These are phyloP conservation scores for Dysidea cf. avara DNA, from an alignment of 37 sponge, comb jelly and placozoan genomes.

Conservation along the genomic window DNA sequence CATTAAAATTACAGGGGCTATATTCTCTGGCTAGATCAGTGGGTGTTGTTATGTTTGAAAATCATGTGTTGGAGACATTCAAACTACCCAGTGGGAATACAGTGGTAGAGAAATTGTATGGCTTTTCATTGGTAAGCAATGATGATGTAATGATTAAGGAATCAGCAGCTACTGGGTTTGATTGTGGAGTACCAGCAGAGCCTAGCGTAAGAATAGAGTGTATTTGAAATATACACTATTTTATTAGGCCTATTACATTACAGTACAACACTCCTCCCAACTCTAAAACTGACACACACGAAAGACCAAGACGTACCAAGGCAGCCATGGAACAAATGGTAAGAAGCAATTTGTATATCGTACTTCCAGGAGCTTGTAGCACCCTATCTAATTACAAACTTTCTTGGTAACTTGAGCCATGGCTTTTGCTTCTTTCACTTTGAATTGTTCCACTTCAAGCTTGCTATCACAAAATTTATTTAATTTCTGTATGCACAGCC, in stretches of 20 bases:
- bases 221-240: no score
- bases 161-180: slow-evolving; percentile 47
- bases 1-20: slow-evolving; percentile 40
- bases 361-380: no score
- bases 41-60: slow-evolving; percentile 66
- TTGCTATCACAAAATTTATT: no score
- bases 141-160: slow-evolving; percentile 7
- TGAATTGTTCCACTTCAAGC: no score
- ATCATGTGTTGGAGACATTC: slow-evolving; percentile 45
- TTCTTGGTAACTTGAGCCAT: no score
- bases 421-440: no score
- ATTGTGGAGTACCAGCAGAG: slow-evolving; percentile 69
- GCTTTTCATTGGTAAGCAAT: slow-evolving; percentile 45
- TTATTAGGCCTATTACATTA: not conserved
- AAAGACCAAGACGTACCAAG: slow-evolving; percentile 34
- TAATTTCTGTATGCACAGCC: no score
- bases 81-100: slow-evolving; percentile 1
- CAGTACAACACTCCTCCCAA: slow-evolving; percentile 51
- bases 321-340: slow-evolving; percentile 73
- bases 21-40: slow-evolving; percentile 58
- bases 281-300: slow-evolving; percentile 57
- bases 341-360: no score
- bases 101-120: slow-evolving; percentile 60
- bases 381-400: no score
- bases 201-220: slow-evolving; percentile 71